Base-by-base conservation (phyloP, 2,797 vertebrate species). In the Sebastes hubbsi region DNA sequence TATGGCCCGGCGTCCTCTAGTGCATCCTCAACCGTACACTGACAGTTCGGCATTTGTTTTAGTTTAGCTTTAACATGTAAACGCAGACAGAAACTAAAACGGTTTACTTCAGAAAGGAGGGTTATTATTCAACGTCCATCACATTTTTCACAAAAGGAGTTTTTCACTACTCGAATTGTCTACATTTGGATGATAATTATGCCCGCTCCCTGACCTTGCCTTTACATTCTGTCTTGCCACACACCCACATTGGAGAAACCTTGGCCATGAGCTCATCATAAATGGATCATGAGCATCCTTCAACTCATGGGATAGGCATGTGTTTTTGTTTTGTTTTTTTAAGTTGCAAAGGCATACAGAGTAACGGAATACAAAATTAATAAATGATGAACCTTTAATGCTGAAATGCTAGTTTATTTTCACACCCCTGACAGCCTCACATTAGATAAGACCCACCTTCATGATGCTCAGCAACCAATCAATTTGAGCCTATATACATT, bases 91-190 rank as follows among this genome's bases (percentile, higher is more conserved):
- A 67, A 79, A 78, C 34, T 60, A 29, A 75, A 61, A 22, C 25
- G 14, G n/a, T 65, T 83, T 75, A 76, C 63, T 60, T 81, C 34
- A 54, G 69, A 59, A 75, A 77, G 22, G 16, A 55, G 34, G 75
- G 64, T 82, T 83, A 22, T 77, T 83, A 49, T 82, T 84, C 64
- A 77, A 30, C 65, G 65, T 75, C 65, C 54, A 49, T 85, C 72
- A 65, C 16, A 29, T 42, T 65, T 22, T 30, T 61, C 70, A 77
- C 63, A 71, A 79, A 74, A 75, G 20, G 70, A 77, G 65, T 46
- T 77, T 85, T 65, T 63, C 52, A 56, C 22, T 46, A 14, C 20
- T 25, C 58, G 9, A 18, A 55, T 24, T 22, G 54, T 54, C 49
- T 54, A 22, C 49, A 54, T 54, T 22, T n/a, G 20, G 18, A 54